These are phyloP conservation scores for Amblyjoppa proteus DNA, from an alignment of 2,888 invertebrate genomes.

Conservation along the genomic window DNA sequence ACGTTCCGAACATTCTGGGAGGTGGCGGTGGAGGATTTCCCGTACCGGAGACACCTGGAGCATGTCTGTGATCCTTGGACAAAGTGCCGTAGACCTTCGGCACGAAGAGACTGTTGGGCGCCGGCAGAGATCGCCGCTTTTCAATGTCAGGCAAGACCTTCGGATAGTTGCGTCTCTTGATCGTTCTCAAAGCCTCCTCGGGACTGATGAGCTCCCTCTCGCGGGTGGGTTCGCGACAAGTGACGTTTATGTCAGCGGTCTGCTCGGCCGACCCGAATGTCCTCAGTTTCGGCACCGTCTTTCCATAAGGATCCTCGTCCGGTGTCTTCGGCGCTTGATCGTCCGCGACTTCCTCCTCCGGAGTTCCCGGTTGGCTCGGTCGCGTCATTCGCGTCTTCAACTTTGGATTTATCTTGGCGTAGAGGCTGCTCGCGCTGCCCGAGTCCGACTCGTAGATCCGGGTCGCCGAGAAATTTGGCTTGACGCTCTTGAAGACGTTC, in stretches of 20 bases:
- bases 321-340: conserved; percentile 59
- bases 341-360: conserved; percentile 54
- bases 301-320: conserved; percentile 77
- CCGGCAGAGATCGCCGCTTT: conserved; percentile 82
- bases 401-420: conserved; percentile 82
- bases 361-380: conserved; percentile 50
- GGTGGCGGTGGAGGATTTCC: conserved; percentile 88
- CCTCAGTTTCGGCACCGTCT: conserved; percentile 76
- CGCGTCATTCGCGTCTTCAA: conserved; percentile 78
- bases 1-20: conserved; percentile 87
- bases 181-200: conserved; percentile 90
- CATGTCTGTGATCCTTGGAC: conserved; percentile 74
- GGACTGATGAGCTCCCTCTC: conserved; percentile 86
- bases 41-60: conserved; percentile 64
- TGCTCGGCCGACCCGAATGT: conserved; percentile 76
- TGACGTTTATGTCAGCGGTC: conserved; percentile 89
- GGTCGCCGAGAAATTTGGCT: conserved; percentile 81
- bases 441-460: conserved; percentile 82
- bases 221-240: conserved; percentile 87
- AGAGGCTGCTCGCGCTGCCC: conserved; percentile 82
- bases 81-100: conserved; percentile 76
- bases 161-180: conserved; percentile 92
- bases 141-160: conserved; percentile 93
- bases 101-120: conserved; percentile 75
- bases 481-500: conserved; percentile 79